Evolutionary conservation across 2,113 vertebrate species (phyloP), one percentile per base, ranked within the genome.

Genomic region (Eptesicus fuscus): DNA sequence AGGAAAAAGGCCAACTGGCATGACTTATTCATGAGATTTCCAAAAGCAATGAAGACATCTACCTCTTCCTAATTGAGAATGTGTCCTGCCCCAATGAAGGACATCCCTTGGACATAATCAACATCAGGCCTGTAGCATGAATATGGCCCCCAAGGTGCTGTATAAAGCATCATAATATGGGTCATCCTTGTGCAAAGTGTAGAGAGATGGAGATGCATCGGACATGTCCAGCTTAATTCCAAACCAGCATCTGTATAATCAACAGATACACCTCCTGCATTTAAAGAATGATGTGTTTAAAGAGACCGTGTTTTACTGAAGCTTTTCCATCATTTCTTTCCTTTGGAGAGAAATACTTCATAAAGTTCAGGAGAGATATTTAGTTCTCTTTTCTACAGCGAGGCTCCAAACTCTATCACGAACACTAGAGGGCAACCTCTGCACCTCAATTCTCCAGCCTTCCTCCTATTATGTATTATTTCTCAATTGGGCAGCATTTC

Each of bases 1-100:
- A 99, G 98, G 99, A 99, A 99, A 98, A 99, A 99, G 94, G 98
- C 98, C 98, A 99, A 98, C 97, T 99, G 99, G 98, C 99, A 99
- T 78, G 99, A 98, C 97, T 99, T 99, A 92, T 98, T 99, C 95
- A 99, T 98, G 95, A 99, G 98, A 98, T 99, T 99, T 98, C 99
- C 99, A 98, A 99, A 99, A 95, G 98, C 99, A 98, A 98, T 99
- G 98, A 99, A 99, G 97, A 99, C 98, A 89, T 99, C 99, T 44
- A 98, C 98, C 97, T 99, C 99, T 96, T 99, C 98, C 97, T 99
- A 98, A 97, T 99, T 99, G 92, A 99, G 98, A 98, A 99, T 99
- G 87, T 99, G 98, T 69, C 99, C 99, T 44, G 99, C 99, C 94
- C 98, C 99, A 95, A 99, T 99, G 98, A 99, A 99, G 22, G 99